Evolutionary conservation across 2,797 vertebrate species (phyloP), one percentile per base, ranked within the genome.

Genomic region (Sebastes vulpes): DNA sequence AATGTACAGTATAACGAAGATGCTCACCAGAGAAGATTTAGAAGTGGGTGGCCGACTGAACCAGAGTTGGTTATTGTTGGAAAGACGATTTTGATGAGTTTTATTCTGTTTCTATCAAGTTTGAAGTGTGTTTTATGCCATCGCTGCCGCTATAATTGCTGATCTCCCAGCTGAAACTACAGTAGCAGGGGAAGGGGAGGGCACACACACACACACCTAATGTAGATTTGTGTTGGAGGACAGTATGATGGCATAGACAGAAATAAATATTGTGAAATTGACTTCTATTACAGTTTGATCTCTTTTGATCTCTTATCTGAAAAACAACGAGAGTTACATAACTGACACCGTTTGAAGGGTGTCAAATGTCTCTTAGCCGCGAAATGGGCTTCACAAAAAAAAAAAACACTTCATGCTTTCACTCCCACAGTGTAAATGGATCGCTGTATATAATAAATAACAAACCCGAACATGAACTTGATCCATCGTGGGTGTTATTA

Each of bases 371-470:
- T 58, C 11, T 23, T 26, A 11, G 67, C 20, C n/a, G 38, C 12
- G 32, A 28, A 69, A 54, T 28, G 42, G 18, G 20, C 38, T 10
- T 2, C 21, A 72, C 6, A 57, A 14, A 16, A 57, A 14, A 16
- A 57, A 16, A 46, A 63, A 82, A 52, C 46, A 76, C 65, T 77
- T 56, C 3, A 59, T 60, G 18, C 23, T 57, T 66, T 67, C 29
- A n/a, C n/a, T n/a, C 25, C 25, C 9, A 9, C 29, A 2, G 28
- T 23, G 48, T 28, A 64, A 75, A 54, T 68, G 52, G 52, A 35
- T 16, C 7, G 9, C 66, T 72, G 75, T 23, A 16, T 26, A 6
- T 31, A 3, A 60, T 50, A 59, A 75, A 79, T 31, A 65, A 65
- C 21, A 58, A 8, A 20, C 26, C 59, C 2, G 0, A 56, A 20